These are phyloP conservation scores for Zapus hudsonius DNA, from an alignment of 2,113 vertebrate genomes.

Conservation along the genomic window DNA sequence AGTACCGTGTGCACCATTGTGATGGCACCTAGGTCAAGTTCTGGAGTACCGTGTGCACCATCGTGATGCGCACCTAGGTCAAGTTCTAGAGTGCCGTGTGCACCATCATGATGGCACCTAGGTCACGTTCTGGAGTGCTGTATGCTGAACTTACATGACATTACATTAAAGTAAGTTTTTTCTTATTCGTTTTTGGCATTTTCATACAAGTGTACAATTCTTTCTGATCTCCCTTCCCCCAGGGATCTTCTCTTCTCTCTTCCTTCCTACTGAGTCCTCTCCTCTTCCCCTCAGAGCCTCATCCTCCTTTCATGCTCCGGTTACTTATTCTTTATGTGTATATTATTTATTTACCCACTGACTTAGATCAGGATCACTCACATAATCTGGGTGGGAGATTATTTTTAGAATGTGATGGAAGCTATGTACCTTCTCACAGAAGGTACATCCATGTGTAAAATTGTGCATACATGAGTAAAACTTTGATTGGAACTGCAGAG, in stretches of 20 bases:
- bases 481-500: background rate
- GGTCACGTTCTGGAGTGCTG: background rate
- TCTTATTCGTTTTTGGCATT: background rate
- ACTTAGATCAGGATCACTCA: no score
- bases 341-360: no score
- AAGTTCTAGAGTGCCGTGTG: background rate
- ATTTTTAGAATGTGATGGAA: background rate
- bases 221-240: no score
- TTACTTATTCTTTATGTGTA: no score
- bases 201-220: no score
- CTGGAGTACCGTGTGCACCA: background rate
- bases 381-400: no score
- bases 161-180: background rate
- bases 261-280: no score
- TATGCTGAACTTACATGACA: background rate
- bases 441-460: background rate
- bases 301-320: no score
- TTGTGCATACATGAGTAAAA: background rate
- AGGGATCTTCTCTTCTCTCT: no score
- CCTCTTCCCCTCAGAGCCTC: no score
- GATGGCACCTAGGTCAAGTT: background rate
- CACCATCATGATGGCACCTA: background rate
- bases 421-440: background rate
- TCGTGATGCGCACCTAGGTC: background rate
- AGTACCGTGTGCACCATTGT: background rate